Evolutionary conservation across 1,140 invertebrate species (phyloP).

Genomic region (Pemphigus obesinymphae): DNA sequence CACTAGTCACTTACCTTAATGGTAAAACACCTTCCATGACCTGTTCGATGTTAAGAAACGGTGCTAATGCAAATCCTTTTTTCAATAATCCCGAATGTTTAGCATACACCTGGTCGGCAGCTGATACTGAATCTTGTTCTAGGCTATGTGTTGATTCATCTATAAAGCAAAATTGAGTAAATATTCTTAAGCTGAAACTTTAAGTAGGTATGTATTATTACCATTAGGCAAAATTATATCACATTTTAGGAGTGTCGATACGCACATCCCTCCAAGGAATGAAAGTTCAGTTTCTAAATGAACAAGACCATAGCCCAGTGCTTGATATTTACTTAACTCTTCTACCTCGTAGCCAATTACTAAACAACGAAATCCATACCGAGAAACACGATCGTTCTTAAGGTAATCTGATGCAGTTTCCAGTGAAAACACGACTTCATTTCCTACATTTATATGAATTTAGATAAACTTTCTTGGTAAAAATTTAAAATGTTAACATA

Average conservation of each 20-base stretch:
- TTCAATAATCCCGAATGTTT: conserved; percentile 20
- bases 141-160: not conserved
- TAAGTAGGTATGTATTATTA: not conserved
- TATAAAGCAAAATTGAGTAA: not conserved
- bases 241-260: conserved; percentile 79
- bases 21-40: conserved; percentile 12
- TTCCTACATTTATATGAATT: conserved; percentile 56
- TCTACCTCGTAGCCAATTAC: conserved; percentile 87
- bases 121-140: conserved; percentile 7
- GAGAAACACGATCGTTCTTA: conserved; percentile 76
- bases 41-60: conserved; percentile 16
- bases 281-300: conserved; percentile 85
- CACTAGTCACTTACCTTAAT: conserved; percentile 16
- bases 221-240: conserved; percentile 56
- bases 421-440: conserved; percentile 89
- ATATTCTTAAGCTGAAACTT: not conserved
- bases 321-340: conserved; percentile 52
- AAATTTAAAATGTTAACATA: not conserved
- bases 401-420: conserved; percentile 94
- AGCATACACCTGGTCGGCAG: not conserved
- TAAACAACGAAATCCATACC: conserved; percentile 88
- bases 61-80: conserved; percentile 31
- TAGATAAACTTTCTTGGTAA: not conserved
- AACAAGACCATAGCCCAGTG: conserved; percentile 55
- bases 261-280: conserved; percentile 86